A percentile compares a stretch with the other conserved stretches of the same genome.
Evolutionary conservation across 2,888 invertebrate genomes (phyloP).

Genomic region (Rutpela maculata): DNA sequence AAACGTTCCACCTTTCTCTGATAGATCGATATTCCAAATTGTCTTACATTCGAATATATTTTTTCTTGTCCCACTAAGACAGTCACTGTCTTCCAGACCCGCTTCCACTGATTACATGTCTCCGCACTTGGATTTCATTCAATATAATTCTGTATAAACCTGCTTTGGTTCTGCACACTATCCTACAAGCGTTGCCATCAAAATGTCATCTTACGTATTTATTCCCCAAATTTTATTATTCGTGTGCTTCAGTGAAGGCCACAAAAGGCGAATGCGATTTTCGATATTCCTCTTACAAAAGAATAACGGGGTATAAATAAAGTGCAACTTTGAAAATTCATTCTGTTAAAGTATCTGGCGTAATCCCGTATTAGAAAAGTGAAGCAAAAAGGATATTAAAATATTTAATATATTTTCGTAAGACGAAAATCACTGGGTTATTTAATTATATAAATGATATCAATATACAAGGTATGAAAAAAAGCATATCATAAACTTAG

Average conservation of each 20-base stretch:
- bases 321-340: constrained; percentile 18
- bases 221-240: constrained; percentile 59
- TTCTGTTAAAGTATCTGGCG: neutral
- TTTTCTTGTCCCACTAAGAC: constrained; percentile 14
- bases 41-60: constrained; percentile 47
- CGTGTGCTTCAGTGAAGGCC: constrained; percentile 50
- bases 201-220: constrained; percentile 56
- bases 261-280: constrained; percentile 54
- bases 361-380: constrained; percentile 7
- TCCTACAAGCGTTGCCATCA: constrained; percentile 55
- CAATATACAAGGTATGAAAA: too few relatives aligned
- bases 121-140: constrained; percentile 56
- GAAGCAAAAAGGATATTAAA: too few relatives aligned
- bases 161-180: constrained; percentile 55
- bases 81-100: constrained; percentile 37
- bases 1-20: constrained; percentile 44
- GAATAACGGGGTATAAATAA: constrained; percentile 44
- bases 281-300: constrained; percentile 40
- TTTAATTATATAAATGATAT: too few relatives aligned
- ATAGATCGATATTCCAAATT: constrained; percentile 56
- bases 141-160: constrained; percentile 59
- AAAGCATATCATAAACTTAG: too few relatives aligned
- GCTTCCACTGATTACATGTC: constrained; percentile 53
- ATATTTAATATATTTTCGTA: too few relatives aligned
- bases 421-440: too few relatives aligned